Evolutionary conservation across 2,797 vertebrate genomes (phyloP), one percentile per base, ranked within the genome.

Genomic region (Chaenodraco wilsoni): DNA sequence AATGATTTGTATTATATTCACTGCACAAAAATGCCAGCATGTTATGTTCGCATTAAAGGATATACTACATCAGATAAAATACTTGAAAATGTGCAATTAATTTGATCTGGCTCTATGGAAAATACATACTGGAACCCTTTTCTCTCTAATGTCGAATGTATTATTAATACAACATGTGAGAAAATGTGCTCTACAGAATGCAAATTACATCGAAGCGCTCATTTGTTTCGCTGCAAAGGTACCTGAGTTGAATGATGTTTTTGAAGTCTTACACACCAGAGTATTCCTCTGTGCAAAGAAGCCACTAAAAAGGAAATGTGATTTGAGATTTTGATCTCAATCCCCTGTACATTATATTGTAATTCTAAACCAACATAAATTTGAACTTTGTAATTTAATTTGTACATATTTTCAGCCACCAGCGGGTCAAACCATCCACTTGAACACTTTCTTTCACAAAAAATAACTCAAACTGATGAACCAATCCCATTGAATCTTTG

Each of bases 71-170:
- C 55, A 59, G 19, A 68, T 72, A 56, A 74, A 63, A 55, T 23
- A 64, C 21, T 44, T 48, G 17, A 69, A 31, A 67, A 31, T 19
- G 65, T 62, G 43, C 70, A 68, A 71, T 80, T 67, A 72, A 71
- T 64, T 12, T 60, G 64, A 56, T 41, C 17, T 5, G 8, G 19
- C 50, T 73, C 9, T 17, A 13, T 31, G 27, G 55, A 57, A 63
- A 60, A 72, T 40, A 54, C 46, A 73, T 55, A 55, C 27, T 17
- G 19, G 0, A 1, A 40, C n/a, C 16, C 11, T 41, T 61, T 49
- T 37, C 15, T 15, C 21, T 61, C 41, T 33, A 37, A 62, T 54
- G 51, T 65, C 37, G 50, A 52, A 72, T 49, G 17, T 64, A 57
- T 73, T 31, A 76, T 69, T 41, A 61, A 50, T 45, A 54, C 46